Evolutionary conservation across 2,797 vertebrate species (phyloP), one percentile per base, ranked within the genome.

Genomic region (Esox masquinongy): DNA sequence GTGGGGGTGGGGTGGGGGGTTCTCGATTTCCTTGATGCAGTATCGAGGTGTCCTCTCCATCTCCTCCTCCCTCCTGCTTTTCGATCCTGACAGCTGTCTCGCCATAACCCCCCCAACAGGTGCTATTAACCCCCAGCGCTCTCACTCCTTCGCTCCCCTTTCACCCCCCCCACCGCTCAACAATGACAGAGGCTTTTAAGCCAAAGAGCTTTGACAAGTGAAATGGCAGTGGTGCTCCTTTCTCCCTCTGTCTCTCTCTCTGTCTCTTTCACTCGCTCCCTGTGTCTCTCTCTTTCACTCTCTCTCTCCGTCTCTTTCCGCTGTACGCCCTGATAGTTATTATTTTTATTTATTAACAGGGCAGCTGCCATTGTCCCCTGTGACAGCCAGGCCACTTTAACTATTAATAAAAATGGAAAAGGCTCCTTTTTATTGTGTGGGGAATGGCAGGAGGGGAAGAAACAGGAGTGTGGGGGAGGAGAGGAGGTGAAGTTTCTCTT

Each of bases 261-360:
- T 14, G 43, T 47, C 43, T 47, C 43, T 47, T 47, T 47, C 43
- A 47, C 43, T 47, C 43, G 12, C 9, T 47, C 43, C 43, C 9
- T 47, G 43, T 47, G 89, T 92, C 90, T 90, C 88, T 87, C 82
- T 67, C 87, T 85, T 86, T 76, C 75, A 66, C 59, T 64, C 70
- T 79, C 73, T 70, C 76, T 84, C 88, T 63, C 76, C 68, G 72
- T 76, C 76, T 68, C 79, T 43, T 61, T 74, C 73, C 73, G 29
- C 64, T 49, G 43, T 24, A 22, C 88, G 81, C 53, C 82, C 89
- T 88, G 90, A 92, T 85, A 94, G 92, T 96, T 95, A 95, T 95
- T 95, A 95, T 95, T 96, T 95, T 95, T 95, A 96, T 96, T 96
- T 96, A 96, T 96, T 95, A 96, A 95, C 93, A 93, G 90, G 89